Percentiles rank a stretch among this genome's conserved stretches.
Evolutionary conservation across 1,140 invertebrate species (phyloP).

Genomic region (Nephila pilipes): DNA sequence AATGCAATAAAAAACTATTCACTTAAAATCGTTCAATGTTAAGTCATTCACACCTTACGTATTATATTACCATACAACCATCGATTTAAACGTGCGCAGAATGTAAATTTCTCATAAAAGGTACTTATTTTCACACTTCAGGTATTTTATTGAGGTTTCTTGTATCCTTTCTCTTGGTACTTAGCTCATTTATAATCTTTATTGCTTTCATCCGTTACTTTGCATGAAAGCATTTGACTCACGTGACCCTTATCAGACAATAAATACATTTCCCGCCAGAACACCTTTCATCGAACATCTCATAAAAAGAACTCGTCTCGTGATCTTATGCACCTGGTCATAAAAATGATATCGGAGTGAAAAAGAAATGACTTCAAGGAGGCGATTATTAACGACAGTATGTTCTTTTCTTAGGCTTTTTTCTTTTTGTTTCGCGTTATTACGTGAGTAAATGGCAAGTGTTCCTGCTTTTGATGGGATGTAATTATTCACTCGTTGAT

Average conservation of each 20-base stretch:
- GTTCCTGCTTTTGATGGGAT: not conserved
- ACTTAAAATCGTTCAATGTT: not conserved
- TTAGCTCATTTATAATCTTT: not conserved
- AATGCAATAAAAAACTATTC: not conserved
- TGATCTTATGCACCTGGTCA: not conserved
- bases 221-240: not conserved
- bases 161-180: not conserved
- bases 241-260: not conserved
- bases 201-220: not conserved
- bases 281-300: no score
- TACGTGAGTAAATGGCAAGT: not conserved
- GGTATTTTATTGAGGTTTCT: not conserved
- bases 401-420: not conserved
- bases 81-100: not conserved
- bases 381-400: not conserved
- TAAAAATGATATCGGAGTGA: not conserved
- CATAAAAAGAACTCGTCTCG: not conserved
- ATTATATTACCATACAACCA: not conserved
- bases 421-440: not conserved
- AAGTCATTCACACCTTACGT: not conserved
- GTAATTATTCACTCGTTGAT: no score
- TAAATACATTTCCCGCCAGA: not conserved
- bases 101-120: slow-evolving; percentile 13
- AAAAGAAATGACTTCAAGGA: not conserved
- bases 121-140: not conserved